A percentile compares a stretch with the other conserved stretches of the same genome.
These are phyloP conservation scores for Lophotis ruficrista DNA, from an alignment of 2,113 vertebrate species.

Conservation along the genomic window DNA sequence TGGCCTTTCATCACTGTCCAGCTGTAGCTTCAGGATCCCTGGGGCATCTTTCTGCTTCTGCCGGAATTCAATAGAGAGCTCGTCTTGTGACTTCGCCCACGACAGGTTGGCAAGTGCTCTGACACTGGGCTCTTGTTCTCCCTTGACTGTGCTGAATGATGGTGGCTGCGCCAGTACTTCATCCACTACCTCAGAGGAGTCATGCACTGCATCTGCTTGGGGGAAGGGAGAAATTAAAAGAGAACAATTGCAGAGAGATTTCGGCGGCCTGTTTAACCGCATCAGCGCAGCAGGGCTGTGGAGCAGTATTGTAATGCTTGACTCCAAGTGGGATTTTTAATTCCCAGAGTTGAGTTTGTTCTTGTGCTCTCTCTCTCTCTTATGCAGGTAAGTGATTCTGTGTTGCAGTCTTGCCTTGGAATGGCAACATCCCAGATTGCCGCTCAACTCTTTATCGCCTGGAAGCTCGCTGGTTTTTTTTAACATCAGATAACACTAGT, in stretches of 20 bases:
- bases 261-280: not conserved
- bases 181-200: not conserved
- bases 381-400: fast-evolving
- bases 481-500: not conserved
- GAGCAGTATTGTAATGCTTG: not conserved
- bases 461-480: not conserved
- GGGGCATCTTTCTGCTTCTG: not conserved
- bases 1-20: not conserved
- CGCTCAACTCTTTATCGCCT: not conserved
- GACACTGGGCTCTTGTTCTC: slow-evolving; percentile 41
- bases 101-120: not conserved
- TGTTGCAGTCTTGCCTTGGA: not conserved
- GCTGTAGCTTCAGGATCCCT: not conserved
- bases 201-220: not conserved
- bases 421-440: not conserved
- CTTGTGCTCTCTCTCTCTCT: not conserved
- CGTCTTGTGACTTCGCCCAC: not conserved
- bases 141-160: not conserved
- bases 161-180: not conserved
- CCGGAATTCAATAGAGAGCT: not conserved
- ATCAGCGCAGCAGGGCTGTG: not conserved
- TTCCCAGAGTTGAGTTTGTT: not conserved
- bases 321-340: not conserved
- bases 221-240: not conserved
- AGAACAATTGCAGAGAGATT: not conserved